phyloP scores from a whole-genome alignment of 2,113 vertebrate species.

The Murina feae region DNA sequence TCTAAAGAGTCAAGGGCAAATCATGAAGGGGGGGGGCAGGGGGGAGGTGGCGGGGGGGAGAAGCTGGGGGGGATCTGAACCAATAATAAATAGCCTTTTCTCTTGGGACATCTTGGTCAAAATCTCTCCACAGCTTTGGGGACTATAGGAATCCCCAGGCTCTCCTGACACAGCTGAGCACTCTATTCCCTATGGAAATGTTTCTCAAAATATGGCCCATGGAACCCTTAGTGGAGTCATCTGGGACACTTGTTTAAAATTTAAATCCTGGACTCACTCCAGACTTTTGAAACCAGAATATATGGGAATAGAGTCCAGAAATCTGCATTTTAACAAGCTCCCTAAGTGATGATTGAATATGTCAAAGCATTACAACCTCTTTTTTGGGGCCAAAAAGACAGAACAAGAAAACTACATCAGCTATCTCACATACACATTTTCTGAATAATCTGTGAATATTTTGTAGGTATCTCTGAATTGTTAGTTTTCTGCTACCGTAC shows the following conservation, averaged over 20 bases:
- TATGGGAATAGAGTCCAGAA: not conserved
- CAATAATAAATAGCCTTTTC: not conserved
- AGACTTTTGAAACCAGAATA: not conserved
- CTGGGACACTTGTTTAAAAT: constrained; percentile 13
- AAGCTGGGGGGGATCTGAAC: not conserved
- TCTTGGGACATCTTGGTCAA: not conserved
- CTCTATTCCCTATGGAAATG: not conserved
- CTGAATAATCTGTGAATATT: not conserved
- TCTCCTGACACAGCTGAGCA: not conserved
- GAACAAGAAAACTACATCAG: not conserved
- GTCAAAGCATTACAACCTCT: not conserved
- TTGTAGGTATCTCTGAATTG: not conserved
- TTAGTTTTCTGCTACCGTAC: not conserved
- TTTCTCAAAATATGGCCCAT: not conserved
- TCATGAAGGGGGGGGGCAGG: not conserved
- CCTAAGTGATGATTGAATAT: not conserved
- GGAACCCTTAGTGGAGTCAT: not conserved
- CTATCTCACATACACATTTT: not conserved
- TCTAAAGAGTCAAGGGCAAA: not conserved
- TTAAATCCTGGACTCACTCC: not conserved
- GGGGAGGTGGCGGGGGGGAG: too few relatives aligned
- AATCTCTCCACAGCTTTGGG: not conserved
- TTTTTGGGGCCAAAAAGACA: not conserved
- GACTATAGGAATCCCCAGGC: not conserved
- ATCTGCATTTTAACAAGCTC: not conserved